Evolutionary conservation across 1,140 invertebrate species (phyloP), one percentile per base, ranked within the genome.

Genomic region (Ceratitis capitata): DNA sequence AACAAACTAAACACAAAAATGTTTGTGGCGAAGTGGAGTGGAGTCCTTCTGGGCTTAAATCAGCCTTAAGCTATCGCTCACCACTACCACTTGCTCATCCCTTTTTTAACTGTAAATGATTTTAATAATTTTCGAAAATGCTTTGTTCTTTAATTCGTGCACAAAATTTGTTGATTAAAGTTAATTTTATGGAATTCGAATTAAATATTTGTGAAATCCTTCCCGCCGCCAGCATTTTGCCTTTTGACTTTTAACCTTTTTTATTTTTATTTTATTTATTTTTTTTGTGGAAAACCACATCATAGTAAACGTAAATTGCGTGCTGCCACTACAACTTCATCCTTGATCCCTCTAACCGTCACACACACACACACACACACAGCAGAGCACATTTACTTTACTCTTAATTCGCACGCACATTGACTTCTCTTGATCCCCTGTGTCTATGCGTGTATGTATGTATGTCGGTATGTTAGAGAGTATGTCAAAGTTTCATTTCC

Each of bases 401-500:
- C 69, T 47, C 39, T 45, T 78, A 78, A 78, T 78, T 78, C 39
- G 69, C 69, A 78, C 69, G 69, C 69, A 78, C 69, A 3, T 78
- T 78, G 69, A 78, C 69, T 78, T 47, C n/a, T 53, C 12, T 83
- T 29, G 26, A 49, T 83, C 82, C 82, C 82, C 49, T 14, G 82
- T 19, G 69, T 78, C 69, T n/a, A n/a, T n/a, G n/a, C n/a, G n/a
- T n/a, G n/a, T n/a, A n/a, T n/a, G n/a, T n/a, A n/a, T n/a, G n/a
- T n/a, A n/a, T n/a, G n/a, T n/a, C n/a, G n/a, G 51, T n/a, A 56
- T 14, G n/a, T n/a, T n/a, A n/a, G 26, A 23, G n/a, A 9, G 45
- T 16, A 83, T 83, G 82, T 83, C 82, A 83, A 83, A 83, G 45
- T 83, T 83, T 32, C 82, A 23, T 35, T 83, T 83, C n/a, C 23